Conservation (phyloP, 2,113 vertebrate genomes). For the Ophiodon elongatus region DNA sequence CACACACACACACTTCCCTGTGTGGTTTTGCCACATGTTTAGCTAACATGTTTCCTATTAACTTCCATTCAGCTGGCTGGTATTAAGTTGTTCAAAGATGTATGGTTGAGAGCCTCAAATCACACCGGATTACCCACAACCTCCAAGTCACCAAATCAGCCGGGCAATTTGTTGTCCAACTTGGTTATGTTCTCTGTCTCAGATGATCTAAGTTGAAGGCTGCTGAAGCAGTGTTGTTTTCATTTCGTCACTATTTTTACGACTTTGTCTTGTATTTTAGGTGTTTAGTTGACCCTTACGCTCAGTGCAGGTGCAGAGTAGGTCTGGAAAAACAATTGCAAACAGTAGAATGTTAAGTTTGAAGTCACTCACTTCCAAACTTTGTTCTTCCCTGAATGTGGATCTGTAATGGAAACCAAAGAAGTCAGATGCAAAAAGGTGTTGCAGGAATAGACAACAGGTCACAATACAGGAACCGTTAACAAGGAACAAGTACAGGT, state of each 20-base stretch:
- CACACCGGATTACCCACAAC: constrained; percentile 70
- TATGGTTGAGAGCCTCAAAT: constrained; percentile 69
- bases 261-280: not conserved
- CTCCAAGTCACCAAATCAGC: constrained; percentile 62
- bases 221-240: constrained; percentile 23
- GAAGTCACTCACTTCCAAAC: not conserved
- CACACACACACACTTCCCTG: not conserved
- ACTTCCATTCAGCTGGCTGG: constrained; percentile 39
- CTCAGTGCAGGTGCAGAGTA: not conserved
- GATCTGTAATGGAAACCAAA: not conserved
- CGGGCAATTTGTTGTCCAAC: constrained; percentile 64
- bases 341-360: not conserved
- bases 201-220: constrained; percentile 67
- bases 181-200: constrained; percentile 66
- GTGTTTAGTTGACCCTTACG: not conserved
- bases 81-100: constrained; percentile 77
- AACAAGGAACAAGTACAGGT: not conserved
- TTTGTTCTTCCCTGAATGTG: not conserved
- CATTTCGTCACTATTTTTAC: constrained; percentile 4
- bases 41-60: constrained; percentile 81
- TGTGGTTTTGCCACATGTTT: constrained; percentile 35
- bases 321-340: not conserved
- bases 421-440: not conserved
- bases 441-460: not conserved
- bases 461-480: not conserved